Base-by-base conservation (phyloP, 2,888 invertebrate genomes). In the Drepana falcataria region DNA sequence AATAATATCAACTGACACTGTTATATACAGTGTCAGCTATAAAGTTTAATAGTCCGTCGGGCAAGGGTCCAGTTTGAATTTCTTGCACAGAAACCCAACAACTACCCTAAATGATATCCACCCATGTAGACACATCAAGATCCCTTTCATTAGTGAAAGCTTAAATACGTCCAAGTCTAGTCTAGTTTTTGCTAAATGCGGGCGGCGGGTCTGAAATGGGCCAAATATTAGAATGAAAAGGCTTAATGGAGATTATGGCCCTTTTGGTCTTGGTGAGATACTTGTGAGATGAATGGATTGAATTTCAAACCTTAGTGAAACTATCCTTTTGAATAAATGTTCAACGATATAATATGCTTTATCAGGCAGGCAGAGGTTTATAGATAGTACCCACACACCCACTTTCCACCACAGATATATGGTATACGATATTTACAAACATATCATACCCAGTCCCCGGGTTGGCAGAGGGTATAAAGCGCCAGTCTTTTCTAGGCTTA, bases 131-230 rank as follows among this genome's bases (percentile, higher is more conserved):
- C 40, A 33, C 40, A 51, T 51, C 40, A 51, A 51, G 51, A 40
- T 51, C 35, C 51, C 51, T 40, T 51, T 51, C 51, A 51, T 51
- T 51, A 51, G 21, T 40, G 40, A 40, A 51, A 40, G 51, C 40
- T 51, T 40, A 51, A 40, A 51, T 21, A 44, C 9, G 44, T n/a
- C 3, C 3, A 44, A 2, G 44, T 9, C 9, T 9, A 37, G 44
- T 4, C 44, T 44, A 44, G 44, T 44, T 44, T 44, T 44, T 44
- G 44, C 9, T 9, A 2, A 9, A 44, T 44, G 6, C 44, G 44
- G 9, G 7, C 6, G 6, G 44, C 6, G 44, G 44, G 44, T 44
- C 44, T 9, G 9, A 3, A 9, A 44, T 9, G 44, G 3, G 3
- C 2, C 9, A 6, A 3, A 44, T 37, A 37, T 37, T 37, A 37